Evolutionary conservation across 2,797 vertebrate species (phyloP), one percentile per base, ranked within the genome.

Genomic region (Lycodopsis pacificus): DNA sequence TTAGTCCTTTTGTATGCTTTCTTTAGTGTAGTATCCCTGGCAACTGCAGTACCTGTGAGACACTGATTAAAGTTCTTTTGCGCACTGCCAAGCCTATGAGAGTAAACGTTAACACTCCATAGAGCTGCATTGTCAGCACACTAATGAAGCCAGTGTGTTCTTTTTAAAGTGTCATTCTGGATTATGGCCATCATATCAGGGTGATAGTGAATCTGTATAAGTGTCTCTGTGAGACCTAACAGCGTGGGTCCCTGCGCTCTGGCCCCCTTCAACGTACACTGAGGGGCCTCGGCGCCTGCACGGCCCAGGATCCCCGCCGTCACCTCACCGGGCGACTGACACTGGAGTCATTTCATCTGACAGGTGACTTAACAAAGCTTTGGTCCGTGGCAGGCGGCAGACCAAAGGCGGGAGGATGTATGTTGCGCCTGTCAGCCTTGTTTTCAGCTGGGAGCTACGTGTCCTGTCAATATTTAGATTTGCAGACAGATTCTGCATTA

Each of bases 331-430:
- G 69, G 82, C 79, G 14, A 68, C 84, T 86, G 89, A 88, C 84
- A 85, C 69, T 51, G 69, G 51, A 74, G 86, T 95, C 91, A 94
- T 92, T 91, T 87, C 74, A 82, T 91, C 71, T 94, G 93, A 94
- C 93, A 94, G 90, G 91, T 93, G 92, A 91, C 91, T 91, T 90
- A 91, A 84, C 90, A 79, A 86, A 89, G 91, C 93, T 90, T 82
- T 86, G 85, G 89, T 90, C 81, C 7, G 7, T 76, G 86, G 90
- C 82, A 86, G 86, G 85, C 86, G 46, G 77, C 69, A 75, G 83
- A 83, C 76, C 63, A 76, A 73, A 77, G 69, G 73, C 74, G 73
- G 68, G 59, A 64, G 76, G 71, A 71, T 83, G 69, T 67, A 72
- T 56, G 77, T 68, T 63, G 57, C 66, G 56, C 32, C 77, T 79